These are phyloP conservation scores for Anguilla marmorata DNA, from an alignment of 2,797 vertebrate species.

Conservation along the genomic window DNA sequence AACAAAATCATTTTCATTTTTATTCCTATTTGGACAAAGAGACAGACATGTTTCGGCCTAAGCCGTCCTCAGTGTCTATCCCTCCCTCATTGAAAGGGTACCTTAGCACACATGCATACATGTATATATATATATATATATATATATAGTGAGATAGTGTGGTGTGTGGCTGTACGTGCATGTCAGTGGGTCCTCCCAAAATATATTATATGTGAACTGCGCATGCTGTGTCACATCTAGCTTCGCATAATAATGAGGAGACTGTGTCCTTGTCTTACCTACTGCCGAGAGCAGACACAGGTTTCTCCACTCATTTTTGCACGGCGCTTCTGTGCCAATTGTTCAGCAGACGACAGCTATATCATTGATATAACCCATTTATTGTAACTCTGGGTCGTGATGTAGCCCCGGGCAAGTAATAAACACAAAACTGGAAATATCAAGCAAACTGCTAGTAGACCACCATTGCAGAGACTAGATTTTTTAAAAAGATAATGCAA, in stretches of 20 bases:
- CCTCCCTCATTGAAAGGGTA: too few species aligned
- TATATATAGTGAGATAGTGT: not conserved
- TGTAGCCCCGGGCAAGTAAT: not conserved
- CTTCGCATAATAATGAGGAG: not conserved
- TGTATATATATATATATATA: too few species aligned
- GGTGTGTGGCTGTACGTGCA: not conserved
- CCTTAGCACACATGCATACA: too few species aligned
- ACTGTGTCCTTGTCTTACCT: not conserved
- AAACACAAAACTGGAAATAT: not conserved
- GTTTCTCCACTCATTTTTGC: not conserved
- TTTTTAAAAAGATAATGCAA: not conserved
- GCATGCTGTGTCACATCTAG: not conserved
- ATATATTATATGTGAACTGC: not conserved
- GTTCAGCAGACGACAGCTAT: not conserved
- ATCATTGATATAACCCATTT: not conserved
- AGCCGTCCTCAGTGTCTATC: too few species aligned
- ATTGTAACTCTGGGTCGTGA: not conserved
- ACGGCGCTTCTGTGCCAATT: not conserved
- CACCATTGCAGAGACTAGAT: not conserved
- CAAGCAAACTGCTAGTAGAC: not conserved
- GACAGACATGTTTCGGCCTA: too few species aligned
- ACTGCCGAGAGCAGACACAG: not conserved
- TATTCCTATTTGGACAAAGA: too few species aligned
- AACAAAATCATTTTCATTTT: too few species aligned
- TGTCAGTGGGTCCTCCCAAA: not conserved